Evolutionary conservation across 1,140 invertebrate genomes (phyloP).

Genomic region (Charaxes varanes): DNA sequence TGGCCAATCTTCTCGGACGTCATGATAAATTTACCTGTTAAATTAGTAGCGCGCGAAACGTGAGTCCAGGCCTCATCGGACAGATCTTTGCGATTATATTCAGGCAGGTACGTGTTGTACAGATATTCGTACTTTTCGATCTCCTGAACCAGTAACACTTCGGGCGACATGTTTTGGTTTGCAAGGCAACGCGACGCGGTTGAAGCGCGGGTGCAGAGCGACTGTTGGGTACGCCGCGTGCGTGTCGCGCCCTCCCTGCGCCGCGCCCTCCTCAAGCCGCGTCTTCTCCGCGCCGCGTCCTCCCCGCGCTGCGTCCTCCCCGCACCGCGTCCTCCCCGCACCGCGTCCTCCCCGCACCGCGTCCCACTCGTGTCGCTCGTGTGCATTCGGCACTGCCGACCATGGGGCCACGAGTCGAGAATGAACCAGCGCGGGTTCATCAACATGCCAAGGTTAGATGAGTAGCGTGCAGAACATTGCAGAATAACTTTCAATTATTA

Average conservation of each 20-base stretch:
- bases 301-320: background rate
- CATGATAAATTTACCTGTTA: slow-evolving; percentile 13
- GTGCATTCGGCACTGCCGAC: slow-evolving; percentile 4
- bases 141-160: slow-evolving; percentile 28
- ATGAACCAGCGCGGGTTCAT: background rate
- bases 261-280: background rate
- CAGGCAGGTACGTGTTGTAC: slow-evolving; percentile 26
- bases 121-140: slow-evolving; percentile 30
- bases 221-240: slow-evolving; percentile 7
- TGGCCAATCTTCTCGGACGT: too few relatives aligned
- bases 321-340: background rate
- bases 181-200: slow-evolving; percentile 1
- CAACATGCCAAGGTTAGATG: slow-evolving; percentile 1
- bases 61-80: slow-evolving; percentile 25
- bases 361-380: slow-evolving; percentile 2
- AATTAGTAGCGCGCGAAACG: slow-evolving; percentile 19
- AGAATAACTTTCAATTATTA: too few relatives aligned
- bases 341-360: background rate
- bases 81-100: slow-evolving; percentile 31
- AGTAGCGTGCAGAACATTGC: background rate
- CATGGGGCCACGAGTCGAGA: background rate
- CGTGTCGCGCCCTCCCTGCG: slow-evolving; percentile 12
- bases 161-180: slow-evolving; percentile 22
- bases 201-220: slow-evolving; percentile 4
- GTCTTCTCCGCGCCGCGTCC: background rate